Conservation (phyloP, 2,797 vertebrate genomes). For the Loris lydekkerianus region DNA sequence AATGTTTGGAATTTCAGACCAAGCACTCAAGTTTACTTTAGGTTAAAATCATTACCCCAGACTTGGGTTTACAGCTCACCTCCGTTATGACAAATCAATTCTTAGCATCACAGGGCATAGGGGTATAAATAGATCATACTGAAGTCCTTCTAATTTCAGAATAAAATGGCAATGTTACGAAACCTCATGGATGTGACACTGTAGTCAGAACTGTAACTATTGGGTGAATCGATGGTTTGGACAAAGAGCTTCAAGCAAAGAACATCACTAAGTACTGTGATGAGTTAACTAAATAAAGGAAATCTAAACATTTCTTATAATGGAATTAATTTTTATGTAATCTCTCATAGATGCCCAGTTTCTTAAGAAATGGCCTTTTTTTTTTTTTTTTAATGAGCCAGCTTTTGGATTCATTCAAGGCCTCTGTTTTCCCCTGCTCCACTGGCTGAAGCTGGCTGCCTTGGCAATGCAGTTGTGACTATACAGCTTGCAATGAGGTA, state of each 20-base stretch:
- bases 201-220: background rate
- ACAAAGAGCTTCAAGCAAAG: background rate
- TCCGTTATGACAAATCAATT: background rate
- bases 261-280: background rate
- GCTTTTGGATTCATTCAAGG: background rate
- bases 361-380: background rate
- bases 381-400: background rate
- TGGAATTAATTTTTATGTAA: background rate
- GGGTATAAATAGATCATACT: background rate
- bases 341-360: background rate
- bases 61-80: background rate
- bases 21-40: background rate
- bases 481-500: background rate
- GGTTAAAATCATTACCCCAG: background rate
- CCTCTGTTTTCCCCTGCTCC: background rate
- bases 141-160: constrained; percentile 13
- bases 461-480: background rate
- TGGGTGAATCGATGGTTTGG: background rate
- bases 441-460: background rate
- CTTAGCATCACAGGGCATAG: background rate
- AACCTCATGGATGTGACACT: background rate
- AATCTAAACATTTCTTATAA: constrained; percentile 37
- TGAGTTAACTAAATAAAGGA: constrained; percentile 57
- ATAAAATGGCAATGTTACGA: background rate
- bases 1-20: background rate